Evolutionary conservation across 2,113 vertebrate species (phyloP).

Genomic region (Cyphomyrus plagiostoma): DNA sequence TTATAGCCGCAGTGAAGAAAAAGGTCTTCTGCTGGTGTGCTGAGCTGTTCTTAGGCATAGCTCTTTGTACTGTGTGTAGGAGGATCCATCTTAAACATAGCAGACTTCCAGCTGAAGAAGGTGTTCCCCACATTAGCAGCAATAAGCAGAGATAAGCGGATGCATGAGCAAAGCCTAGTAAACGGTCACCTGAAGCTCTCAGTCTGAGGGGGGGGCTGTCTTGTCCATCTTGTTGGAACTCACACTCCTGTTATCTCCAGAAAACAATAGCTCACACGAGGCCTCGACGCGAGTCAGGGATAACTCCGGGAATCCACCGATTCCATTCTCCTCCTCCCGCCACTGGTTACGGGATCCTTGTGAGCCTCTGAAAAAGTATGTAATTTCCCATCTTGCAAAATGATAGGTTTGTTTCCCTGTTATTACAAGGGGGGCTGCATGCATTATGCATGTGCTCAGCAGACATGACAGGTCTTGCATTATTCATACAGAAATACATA

Average conservation of each 20-base stretch:
- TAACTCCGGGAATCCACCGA: background rate
- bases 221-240: background rate
- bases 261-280: background rate
- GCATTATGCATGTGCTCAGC: slow-evolving; percentile 22
- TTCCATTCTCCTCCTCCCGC: background rate
- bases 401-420: slow-evolving; percentile 26
- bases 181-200: background rate
- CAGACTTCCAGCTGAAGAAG: background rate
- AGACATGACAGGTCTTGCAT: slow-evolving; percentile 23
- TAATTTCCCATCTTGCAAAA: slow-evolving; percentile 21
- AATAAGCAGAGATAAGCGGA: background rate
- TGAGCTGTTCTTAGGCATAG: background rate
- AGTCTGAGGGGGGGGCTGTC: background rate
- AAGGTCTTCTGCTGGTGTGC: background rate
- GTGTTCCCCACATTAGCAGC: background rate
- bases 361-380: slow-evolving; percentile 14
- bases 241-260: background rate
- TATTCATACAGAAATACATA: slow-evolving; percentile 30
- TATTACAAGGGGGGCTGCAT: slow-evolving; percentile 24
- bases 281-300: background rate
- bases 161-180: background rate
- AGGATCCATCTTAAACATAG: background rate
- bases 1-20: background rate
- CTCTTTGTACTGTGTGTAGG: background rate
- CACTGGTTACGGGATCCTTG: background rate